Percentiles rank a stretch among this genome's conserved stretches.
Conservation (phyloP, 2,888 invertebrate genomes). For the Nemapogon koenigi region DNA sequence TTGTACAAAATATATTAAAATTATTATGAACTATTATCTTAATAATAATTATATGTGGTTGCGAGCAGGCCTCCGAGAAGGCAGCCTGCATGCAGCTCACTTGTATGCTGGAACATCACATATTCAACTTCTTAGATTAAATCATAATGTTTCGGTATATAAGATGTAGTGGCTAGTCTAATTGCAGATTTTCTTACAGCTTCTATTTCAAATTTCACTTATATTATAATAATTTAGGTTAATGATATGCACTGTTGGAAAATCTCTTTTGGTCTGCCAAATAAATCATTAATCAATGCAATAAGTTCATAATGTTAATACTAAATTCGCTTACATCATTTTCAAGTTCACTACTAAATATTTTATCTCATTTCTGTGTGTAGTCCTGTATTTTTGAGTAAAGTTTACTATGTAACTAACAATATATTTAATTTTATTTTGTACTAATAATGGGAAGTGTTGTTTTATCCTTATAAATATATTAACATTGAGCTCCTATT, state of each 20-base stretch:
- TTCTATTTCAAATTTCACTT: constrained; percentile 63
- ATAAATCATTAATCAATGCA: constrained; percentile 58
- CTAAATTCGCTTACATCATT: constrained; percentile 63
- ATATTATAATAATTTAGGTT: constrained; percentile 47
- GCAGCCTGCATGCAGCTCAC: constrained; percentile 62
- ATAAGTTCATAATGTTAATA: constrained; percentile 63
- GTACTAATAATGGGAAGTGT: constrained; percentile 66
- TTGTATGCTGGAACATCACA: constrained; percentile 63
- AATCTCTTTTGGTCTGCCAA: constrained; percentile 66
- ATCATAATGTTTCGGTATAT: constrained; percentile 62
- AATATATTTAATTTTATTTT: constrained; percentile 66
- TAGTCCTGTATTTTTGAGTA: constrained; percentile 65
- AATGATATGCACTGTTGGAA: constrained; percentile 63
- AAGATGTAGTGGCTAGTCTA: constrained; percentile 62
- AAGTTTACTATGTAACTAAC: constrained; percentile 65
- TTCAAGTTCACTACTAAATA: constrained; percentile 59
- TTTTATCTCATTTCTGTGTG: constrained; percentile 65
- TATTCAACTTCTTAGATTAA: constrained; percentile 49
- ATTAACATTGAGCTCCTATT: constrained; percentile 65
- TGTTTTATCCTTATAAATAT: constrained; percentile 67
- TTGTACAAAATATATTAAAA: constrained; percentile 74
- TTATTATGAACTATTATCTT: constrained; percentile 60
- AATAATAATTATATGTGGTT: constrained; percentile 57
- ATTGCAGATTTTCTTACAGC: constrained; percentile 66
- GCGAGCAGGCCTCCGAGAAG: constrained; percentile 49